These are phyloP conservation scores for Phyllotreta striolata DNA, from an alignment of 2,888 invertebrate species.

Conservation along the genomic window DNA sequence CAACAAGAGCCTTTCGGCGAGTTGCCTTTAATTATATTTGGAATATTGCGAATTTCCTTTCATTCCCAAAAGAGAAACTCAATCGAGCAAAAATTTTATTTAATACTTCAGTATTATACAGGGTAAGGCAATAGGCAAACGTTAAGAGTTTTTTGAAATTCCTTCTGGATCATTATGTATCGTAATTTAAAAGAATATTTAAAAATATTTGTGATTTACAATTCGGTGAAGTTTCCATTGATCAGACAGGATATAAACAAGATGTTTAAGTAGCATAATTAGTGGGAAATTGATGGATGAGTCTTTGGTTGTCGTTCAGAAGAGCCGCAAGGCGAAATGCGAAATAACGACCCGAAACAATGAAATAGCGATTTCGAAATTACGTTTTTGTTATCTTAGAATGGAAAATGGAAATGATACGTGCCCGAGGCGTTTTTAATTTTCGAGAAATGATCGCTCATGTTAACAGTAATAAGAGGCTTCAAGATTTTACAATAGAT, in stretches of 20 bases:
- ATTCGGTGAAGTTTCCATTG: too few species aligned
- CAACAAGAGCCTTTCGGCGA: conserved; percentile 50
- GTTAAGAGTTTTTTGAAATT: too few species aligned
- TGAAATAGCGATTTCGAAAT: conserved; percentile 61
- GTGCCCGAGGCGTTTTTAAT: conserved; percentile 61
- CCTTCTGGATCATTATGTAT: too few species aligned
- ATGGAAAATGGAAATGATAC: conserved; percentile 61
- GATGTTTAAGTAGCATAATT: too few species aligned
- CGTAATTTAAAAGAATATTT: too few species aligned
- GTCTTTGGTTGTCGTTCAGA: too few species aligned
- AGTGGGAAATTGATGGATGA: too few species aligned
- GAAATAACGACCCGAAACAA: conserved; percentile 59
- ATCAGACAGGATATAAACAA: too few species aligned
- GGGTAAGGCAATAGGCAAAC: too few species aligned
- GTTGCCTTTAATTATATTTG: conserved; percentile 52
- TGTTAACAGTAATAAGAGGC: conserved; percentile 60
- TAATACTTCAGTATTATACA: too few species aligned
- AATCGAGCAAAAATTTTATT: conserved; percentile 19
- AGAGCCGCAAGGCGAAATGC: conserved; percentile 21
- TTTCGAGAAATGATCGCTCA: conserved; percentile 61
- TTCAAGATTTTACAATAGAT: conserved; percentile 57
- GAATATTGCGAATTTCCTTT: conserved; percentile 52
- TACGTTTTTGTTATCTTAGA: conserved; percentile 60
- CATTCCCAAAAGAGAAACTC: conserved; percentile 39
- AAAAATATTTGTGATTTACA: neutral